Base-by-base conservation (phyloP, 2,888 invertebrate species). In the Celastrina argiolus region DNA sequence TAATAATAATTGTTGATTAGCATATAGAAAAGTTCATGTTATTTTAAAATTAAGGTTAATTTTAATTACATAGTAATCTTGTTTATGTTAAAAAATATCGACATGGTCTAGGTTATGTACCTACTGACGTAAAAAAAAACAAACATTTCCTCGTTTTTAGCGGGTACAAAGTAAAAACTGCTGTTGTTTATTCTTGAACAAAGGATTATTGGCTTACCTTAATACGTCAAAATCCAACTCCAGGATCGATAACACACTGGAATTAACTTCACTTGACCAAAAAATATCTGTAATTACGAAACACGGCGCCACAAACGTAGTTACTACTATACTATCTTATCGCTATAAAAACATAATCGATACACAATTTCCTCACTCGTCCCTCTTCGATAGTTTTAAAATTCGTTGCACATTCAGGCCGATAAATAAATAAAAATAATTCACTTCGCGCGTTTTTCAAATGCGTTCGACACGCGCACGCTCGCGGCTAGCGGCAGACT, bases 151-250 rank as follows among this genome's bases (percentile, higher is more conserved):
- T n/a, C n/a, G n/a, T 45, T 51, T 26, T 51, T 51, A 26, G 22
- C 34, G 61, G 61, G 61, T 61, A 61, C 22, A 36, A 18, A 5
- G 18, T 8, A 36, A 36, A 61, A 36, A 12, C 12, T 18, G 6
- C 12, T 34, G 16, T 12, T 31, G 16, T 16, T 59, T 58, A 31
- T 16, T 61, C 16, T 61, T 34, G 2, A 61, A 18, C 34, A 61
- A 39, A 14, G 22, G 14, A 39, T 61, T 39, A 36, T 18, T 7
- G 70, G 81, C 87, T 87, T 74, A 88, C 88, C 88, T 75, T 68
- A 69, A 70, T 75, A 75, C 76, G 76, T 78, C 75, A 84, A 85
- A 88, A 88, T 88, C 88, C 88, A 88, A 87, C 80, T 76, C 64
- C 67, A 65, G 65, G 18, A 18, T 41, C 31, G 58, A 66, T 68